Evolutionary conservation across 2,113 vertebrate genomes (phyloP), one percentile per base, ranked within the genome.

Genomic region (Tylochromis polylepis): DNA sequence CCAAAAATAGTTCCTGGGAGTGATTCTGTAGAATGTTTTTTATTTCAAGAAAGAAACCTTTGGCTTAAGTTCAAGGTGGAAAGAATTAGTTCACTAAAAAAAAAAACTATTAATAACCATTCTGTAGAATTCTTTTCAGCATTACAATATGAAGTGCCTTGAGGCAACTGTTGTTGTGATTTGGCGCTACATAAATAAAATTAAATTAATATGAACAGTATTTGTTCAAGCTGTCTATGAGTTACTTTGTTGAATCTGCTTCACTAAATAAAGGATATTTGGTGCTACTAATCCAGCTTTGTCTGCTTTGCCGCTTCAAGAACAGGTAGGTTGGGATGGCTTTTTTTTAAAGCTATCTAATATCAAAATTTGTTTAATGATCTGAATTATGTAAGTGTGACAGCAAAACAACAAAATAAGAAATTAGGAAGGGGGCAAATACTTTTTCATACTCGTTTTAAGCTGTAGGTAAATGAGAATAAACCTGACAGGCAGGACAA

Each of bases 381-480:
- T 38, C 34, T 67, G 38, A 67, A 65, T 38, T 14, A 67, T 67
- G 60, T 22, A 67, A 22, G 34, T 4, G 0, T 65, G 20, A 65
- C 34, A 65, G 2, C 18, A 38, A 65, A 36, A 38, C 0, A n/a
- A 65, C 3, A 65, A 65, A 65, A 38, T 65, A 38, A 65, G 34
- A 65, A 65, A 2, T 65, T n/a, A 38, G 2, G 6, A 38, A 38
- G 34, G 60, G 0, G 20, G 12, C 0, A 0, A n/a, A n/a, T 38
- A n/a, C 60, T 0, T 65, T 38, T 65, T 65, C 0, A 0, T 70
- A 38, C 22, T 46, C 15, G 0, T 72, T 72, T 46, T 11, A 72
- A 46, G 67, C 0, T 72, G 24, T 1, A 27, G 22, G 29, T 6
- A 75, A 49, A 24, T 49, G 24, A 75, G 43, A 75, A 75, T 75